Percentiles rank a stretch among this genome's conserved stretches.
These are phyloP conservation scores for Drosophila varians DNA, from an alignment of 1,140 invertebrate species.

Conservation along the genomic window DNA sequence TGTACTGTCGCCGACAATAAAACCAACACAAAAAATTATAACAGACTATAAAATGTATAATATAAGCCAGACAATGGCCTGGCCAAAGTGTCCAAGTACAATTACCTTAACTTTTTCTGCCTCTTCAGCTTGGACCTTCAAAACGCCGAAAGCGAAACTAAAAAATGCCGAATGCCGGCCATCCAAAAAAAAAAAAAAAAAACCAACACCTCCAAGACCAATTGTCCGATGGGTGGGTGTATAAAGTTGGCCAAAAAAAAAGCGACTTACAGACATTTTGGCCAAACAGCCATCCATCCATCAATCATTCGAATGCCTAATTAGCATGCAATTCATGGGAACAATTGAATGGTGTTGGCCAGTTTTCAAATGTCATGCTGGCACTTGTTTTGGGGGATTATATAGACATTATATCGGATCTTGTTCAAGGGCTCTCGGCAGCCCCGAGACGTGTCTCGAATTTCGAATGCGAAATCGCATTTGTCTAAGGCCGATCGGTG, in stretches of 20 bases:
- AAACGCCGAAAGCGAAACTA: constrained; percentile 63
- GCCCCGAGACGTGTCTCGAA: constrained; percentile 47
- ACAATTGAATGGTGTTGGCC: constrained; percentile 67
- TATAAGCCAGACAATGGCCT: constrained; percentile 28
- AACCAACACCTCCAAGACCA: constrained; percentile 25
- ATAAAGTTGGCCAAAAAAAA: constrained; percentile 48
- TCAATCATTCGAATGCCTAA: constrained; percentile 60
- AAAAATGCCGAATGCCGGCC: constrained; percentile 36
- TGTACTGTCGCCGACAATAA: constrained; percentile 53
- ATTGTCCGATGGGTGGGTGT: constrained; percentile 45
- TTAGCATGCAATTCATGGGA: constrained; percentile 72
- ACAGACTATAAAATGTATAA: constrained; percentile 47
- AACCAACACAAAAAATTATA: constrained; percentile 47
- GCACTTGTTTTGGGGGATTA: constrained; percentile 48
- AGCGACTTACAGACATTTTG: constrained; percentile 52
- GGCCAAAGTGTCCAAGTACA: constrained; percentile 24
- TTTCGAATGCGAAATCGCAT: constrained; percentile 41
- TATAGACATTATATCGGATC: constrained; percentile 28
- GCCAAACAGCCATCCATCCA: constrained; percentile 44
- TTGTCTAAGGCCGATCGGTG: constrained; percentile 56
- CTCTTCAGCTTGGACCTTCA: constrained; percentile 56
- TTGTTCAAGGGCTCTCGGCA: constrained; percentile 48
- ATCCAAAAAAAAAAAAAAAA: constrained; percentile 33
- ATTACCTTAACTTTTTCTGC: constrained; percentile 45
- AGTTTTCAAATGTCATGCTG: constrained; percentile 67